These are phyloP conservation scores for Ailuropoda melanoleuca DNA, from an alignment of 2,113 vertebrate genomes.

Conservation along the genomic window DNA sequence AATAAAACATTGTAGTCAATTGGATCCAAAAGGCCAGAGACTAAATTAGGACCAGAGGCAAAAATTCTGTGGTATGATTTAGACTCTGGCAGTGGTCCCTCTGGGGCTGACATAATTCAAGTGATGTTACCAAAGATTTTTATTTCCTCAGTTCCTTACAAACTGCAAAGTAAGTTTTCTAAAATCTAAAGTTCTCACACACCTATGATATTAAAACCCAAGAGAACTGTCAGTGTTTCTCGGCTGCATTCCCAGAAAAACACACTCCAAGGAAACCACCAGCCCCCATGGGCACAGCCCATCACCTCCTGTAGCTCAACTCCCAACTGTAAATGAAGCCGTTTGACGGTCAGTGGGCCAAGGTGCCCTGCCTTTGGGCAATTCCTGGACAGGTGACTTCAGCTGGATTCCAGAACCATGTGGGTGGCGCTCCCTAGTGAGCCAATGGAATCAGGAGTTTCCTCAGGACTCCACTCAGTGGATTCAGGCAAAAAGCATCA, in stretches of 20 bases:
- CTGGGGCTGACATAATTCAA: not conserved
- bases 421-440: not conserved
- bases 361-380: not conserved
- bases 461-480: not conserved
- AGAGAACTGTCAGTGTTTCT: not conserved
- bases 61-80: no score
- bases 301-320: no score
- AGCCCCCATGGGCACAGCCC: not conserved
- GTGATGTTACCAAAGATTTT: not conserved
- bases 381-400: not conserved
- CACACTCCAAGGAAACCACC: not conserved
- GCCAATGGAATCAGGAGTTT: not conserved
- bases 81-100: not conserved
- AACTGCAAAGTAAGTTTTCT: not conserved
- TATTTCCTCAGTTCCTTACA: not conserved
- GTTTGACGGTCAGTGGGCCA: not conserved
- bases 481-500: not conserved
- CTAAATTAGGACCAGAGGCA: not conserved
- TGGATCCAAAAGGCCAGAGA: not conserved
- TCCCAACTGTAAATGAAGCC: not conserved
- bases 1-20: not conserved
- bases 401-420: not conserved
- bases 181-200: not conserved
- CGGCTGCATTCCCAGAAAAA: not conserved
- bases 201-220: not conserved